Conservation (phyloP, 2,113 vertebrate species). For the Grammomys surdaster region DNA sequence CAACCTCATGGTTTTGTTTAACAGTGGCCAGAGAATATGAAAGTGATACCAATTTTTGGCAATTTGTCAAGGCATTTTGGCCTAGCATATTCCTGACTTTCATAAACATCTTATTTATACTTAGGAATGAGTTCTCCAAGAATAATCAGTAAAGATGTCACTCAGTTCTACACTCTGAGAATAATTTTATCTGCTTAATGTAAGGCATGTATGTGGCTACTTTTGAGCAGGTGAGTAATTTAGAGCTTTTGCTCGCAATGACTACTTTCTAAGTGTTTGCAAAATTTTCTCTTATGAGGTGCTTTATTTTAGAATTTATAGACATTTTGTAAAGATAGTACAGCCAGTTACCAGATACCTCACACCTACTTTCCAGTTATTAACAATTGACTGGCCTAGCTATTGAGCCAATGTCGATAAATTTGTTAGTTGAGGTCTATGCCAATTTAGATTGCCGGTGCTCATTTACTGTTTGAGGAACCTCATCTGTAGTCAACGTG, state of each 20-base stretch:
- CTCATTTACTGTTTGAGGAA: not conserved
- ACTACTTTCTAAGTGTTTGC: not conserved
- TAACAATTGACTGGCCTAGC: not conserved
- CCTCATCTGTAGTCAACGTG: not conserved
- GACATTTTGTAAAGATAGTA: not conserved
- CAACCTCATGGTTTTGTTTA: not conserved
- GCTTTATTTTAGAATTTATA: slow-evolving; percentile 47
- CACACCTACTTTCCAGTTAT: not conserved
- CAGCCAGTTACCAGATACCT: not conserved
- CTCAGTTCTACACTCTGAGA: not conserved
- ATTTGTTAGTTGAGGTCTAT: not conserved
- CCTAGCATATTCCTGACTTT: not conserved
- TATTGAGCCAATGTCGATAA: not conserved
- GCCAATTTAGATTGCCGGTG: no score
- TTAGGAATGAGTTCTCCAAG: not conserved
- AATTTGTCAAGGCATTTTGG: not conserved
- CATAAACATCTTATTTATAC: not conserved
- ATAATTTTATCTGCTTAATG: not conserved
- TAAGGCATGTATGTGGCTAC: not conserved
- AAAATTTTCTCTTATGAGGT: not conserved
- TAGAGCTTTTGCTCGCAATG: not conserved
- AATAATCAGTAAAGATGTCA: not conserved
- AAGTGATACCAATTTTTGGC: not conserved
- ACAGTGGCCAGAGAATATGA: not conserved
- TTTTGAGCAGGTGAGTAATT: not conserved